These are phyloP conservation scores for Netelia virgata DNA, from an alignment of 2,888 invertebrate species.

Conservation along the genomic window DNA sequence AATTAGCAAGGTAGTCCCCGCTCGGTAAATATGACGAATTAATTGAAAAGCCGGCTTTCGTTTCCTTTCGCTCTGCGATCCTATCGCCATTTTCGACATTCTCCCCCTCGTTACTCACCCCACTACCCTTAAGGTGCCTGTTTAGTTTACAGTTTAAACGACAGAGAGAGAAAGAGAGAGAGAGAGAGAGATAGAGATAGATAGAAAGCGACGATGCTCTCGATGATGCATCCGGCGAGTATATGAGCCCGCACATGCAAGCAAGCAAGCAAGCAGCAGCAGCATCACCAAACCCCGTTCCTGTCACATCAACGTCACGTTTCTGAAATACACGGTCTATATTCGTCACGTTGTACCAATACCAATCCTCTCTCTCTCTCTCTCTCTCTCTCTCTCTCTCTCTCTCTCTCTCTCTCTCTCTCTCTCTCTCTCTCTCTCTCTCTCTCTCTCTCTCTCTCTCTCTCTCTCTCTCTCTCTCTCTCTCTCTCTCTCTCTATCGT, in stretches of 20 bases:
- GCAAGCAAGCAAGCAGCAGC: neutral
- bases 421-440: neutral
- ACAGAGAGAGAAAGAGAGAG: neutral
- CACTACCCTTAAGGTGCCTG: neutral
- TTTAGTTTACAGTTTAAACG: constrained; percentile 22
- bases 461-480: constrained; percentile 24
- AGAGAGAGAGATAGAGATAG: neutral
- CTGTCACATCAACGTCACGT: constrained; percentile 81
- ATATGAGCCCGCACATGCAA: constrained; percentile 30
- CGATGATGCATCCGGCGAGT: constrained; percentile 42
- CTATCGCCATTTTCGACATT: constrained; percentile 5
- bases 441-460: constrained; percentile 26
- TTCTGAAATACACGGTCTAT: constrained; percentile 79
- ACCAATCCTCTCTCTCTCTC: constrained; percentile 31
- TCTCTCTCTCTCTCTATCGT: constrained; percentile 32
- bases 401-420: no score
- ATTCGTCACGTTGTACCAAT: constrained; percentile 74
- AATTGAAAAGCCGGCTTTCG: constrained; percentile 69
- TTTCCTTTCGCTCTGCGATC: constrained; percentile 15
- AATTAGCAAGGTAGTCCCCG: constrained; percentile 1
- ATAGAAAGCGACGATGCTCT: constrained; percentile 5
- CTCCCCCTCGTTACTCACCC: neutral
- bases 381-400: constrained; percentile 21
- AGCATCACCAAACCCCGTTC: constrained; percentile 63
- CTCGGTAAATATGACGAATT: constrained; percentile 75